A percentile compares a stretch with the other conserved stretches of the same genome.
Conservation (phyloP, 2,797 vertebrate genomes). For the Distichodus sexfasciatus region DNA sequence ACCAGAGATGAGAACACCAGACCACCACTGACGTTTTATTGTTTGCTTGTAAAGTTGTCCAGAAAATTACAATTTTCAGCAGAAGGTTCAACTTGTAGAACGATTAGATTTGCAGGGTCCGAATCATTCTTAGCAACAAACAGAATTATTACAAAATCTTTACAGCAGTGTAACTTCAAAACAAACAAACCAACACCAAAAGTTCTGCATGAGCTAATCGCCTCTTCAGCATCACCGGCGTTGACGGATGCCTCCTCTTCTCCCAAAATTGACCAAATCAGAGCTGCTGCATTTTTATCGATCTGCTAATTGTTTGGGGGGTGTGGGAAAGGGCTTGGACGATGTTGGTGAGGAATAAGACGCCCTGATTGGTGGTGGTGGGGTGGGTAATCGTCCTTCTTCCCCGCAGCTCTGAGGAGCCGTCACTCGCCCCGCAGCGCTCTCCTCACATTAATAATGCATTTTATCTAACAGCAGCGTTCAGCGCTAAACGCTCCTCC, state of each 20-base stretch:
- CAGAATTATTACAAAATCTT: too few relatives aligned
- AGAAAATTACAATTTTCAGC: too few relatives aligned
- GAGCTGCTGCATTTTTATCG: slow-evolving; percentile 69
- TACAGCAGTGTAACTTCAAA: too few relatives aligned
- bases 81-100: too few relatives aligned
- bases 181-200: too few relatives aligned
- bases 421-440: slow-evolving; percentile 57
- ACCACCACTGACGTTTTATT: too few relatives aligned
- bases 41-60: too few relatives aligned
- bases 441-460: slow-evolving; percentile 67
- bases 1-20: too few relatives aligned
- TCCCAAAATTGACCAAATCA: slow-evolving; percentile 65
- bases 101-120: too few relatives aligned
- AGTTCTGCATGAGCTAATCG: slow-evolving; percentile 57
- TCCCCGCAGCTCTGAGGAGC: slow-evolving; percentile 48
- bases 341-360: slow-evolving; percentile 55
- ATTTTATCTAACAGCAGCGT: slow-evolving; percentile 64
- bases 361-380: slow-evolving; percentile 52
- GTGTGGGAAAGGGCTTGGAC: slow-evolving; percentile 56
- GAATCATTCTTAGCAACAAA: too few relatives aligned
- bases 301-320: slow-evolving; percentile 70
- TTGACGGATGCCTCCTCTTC: slow-evolving; percentile 64
- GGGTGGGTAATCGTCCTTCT: slow-evolving; percentile 55
- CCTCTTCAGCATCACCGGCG: too few relatives aligned
- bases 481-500: slow-evolving; percentile 58